phyloP scores from a whole-genome alignment of 2,888 invertebrate species.

The Bhutanitis thaidina region DNA sequence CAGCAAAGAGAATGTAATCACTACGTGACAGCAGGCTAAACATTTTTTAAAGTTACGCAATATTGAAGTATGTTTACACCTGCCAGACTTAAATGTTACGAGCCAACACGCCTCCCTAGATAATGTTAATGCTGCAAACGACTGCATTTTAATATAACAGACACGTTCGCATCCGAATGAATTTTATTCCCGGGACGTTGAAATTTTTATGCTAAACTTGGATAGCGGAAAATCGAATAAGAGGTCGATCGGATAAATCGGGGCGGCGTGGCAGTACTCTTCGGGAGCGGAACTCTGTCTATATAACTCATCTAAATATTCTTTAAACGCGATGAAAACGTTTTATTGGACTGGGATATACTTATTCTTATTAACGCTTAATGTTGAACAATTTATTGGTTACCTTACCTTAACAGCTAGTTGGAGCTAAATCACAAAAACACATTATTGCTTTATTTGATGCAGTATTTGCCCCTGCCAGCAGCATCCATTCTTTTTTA shows the following conservation, averaged over 20 bases:
- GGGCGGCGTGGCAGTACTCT: neutral
- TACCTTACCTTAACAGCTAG: no score
- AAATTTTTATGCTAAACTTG: slow-evolving; percentile 19
- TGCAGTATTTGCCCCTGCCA: no score
- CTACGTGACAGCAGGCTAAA: no score
- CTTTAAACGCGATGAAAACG: neutral
- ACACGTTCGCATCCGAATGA: slow-evolving; percentile 25
- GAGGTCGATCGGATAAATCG: slow-evolving; percentile 8
- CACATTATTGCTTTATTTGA: no score
- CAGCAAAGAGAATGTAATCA: no score
- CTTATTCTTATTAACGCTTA: no score
- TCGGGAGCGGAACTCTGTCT: neutral
- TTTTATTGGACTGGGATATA: no score
- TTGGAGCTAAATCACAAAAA: no score
- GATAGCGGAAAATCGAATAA: slow-evolving; percentile 17
- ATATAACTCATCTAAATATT: slow-evolving; percentile 4
- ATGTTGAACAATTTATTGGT: no score
- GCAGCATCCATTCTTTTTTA: no score
- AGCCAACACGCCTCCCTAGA: slow-evolving; percentile 20
- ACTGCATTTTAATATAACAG: slow-evolving; percentile 41
- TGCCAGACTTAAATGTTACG: no score
- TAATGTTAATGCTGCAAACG: slow-evolving; percentile 42
- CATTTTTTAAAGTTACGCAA: slow-evolving; percentile 13
- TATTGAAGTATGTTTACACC: no score
- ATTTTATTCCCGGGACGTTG: slow-evolving; percentile 25